Percentiles rank a stretch among this genome's conserved stretches.
Conservation (phyloP, 2,797 vertebrate species). For the Sebastiscus tertius region DNA sequence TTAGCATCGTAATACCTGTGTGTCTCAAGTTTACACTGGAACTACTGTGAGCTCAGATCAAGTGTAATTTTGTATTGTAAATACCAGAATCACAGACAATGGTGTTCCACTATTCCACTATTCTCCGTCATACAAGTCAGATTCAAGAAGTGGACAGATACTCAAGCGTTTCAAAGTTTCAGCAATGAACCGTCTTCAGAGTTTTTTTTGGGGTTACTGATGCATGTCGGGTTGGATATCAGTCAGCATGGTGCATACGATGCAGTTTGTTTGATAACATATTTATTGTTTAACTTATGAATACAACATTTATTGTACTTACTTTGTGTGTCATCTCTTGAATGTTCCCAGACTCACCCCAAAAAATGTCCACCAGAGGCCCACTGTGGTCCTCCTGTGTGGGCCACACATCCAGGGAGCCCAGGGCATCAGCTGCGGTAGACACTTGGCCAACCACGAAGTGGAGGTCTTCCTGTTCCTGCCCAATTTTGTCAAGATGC, state of each 20-base stretch:
- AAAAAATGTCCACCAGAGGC: constrained; percentile 93
- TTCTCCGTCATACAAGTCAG: background rate
- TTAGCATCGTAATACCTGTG: constrained; percentile 11
- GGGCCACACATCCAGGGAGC: constrained; percentile 92
- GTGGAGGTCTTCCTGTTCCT: constrained; percentile 92
- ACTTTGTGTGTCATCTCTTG: background rate
- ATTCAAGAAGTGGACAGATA: background rate
- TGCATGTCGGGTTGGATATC: background rate
- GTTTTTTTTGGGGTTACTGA: background rate
- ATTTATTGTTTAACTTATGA: background rate
- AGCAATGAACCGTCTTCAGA: background rate
- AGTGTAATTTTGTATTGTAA: constrained; percentile 35
- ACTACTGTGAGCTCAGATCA: constrained; percentile 35
- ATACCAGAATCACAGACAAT: background rate
- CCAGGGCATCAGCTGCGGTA: constrained; percentile 91
- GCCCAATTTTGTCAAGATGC: constrained; percentile 93
- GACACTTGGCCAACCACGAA: constrained; percentile 92
- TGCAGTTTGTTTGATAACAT: background rate
- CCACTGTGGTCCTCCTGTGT: constrained; percentile 90
- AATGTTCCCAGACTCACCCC: constrained; percentile 86
- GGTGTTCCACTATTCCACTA: background rate
- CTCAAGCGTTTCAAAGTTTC: background rate
- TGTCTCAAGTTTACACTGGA: constrained; percentile 45
- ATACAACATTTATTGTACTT: background rate
- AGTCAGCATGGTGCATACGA: background rate